phyloP scores from a whole-genome alignment of 2,888 invertebrate species.

The Furcula furcula region DNA sequence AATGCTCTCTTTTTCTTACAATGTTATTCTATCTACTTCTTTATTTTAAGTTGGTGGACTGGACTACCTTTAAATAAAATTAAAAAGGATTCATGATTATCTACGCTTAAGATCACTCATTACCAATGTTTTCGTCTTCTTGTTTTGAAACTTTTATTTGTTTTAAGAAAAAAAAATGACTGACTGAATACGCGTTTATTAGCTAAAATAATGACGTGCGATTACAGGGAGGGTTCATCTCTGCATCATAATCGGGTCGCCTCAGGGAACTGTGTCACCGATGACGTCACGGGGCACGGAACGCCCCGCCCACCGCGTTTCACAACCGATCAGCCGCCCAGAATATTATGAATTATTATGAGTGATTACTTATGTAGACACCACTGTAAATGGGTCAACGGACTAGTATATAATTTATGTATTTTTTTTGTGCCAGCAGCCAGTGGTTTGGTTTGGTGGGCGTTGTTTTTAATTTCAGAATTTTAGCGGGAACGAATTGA shows the following conservation, averaged over 20 bases:
- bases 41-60: too few species aligned
- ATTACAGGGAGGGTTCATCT: slow-evolving; percentile 32
- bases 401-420: slow-evolving; percentile 20
- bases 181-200: too few species aligned
- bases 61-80: too few species aligned
- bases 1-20: too few species aligned
- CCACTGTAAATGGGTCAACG: slow-evolving; percentile 30
- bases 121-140: too few species aligned
- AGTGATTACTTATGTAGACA: slow-evolving; percentile 31
- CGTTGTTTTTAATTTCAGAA: slow-evolving; percentile 6
- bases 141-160: too few species aligned
- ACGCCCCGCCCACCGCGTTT: slow-evolving; percentile 13
- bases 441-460: too few species aligned
- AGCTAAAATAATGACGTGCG: slow-evolving; percentile 23
- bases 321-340: slow-evolving; percentile 8
- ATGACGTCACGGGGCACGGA: slow-evolving; percentile 47
- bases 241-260: slow-evolving; percentile 36
- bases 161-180: too few species aligned
- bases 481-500: background rate
- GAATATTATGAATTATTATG: slow-evolving; percentile 30
- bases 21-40: too few species aligned
- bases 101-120: too few species aligned
- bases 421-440: too few species aligned
- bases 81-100: too few species aligned
- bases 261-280: slow-evolving; percentile 48